phyloP scores from a whole-genome alignment of 2,888 invertebrate genomes.

The Xestoiulus laeticollis region DNA sequence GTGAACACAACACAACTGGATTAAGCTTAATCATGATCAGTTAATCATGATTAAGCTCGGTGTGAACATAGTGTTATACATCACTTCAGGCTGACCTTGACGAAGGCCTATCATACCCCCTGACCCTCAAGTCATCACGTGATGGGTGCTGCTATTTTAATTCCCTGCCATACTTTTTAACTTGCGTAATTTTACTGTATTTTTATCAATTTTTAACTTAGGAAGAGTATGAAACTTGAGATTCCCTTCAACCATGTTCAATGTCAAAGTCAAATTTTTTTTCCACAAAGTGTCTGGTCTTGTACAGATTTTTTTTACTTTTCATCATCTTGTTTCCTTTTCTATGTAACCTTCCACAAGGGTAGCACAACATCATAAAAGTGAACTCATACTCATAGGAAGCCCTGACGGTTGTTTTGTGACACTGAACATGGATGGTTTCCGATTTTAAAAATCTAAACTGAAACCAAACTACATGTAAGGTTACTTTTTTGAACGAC shows the following conservation, averaged over 20 bases:
- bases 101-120: neutral
- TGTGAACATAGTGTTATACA: too few relatives aligned
- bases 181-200: neutral
- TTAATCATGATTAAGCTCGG: too few relatives aligned
- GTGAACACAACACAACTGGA: too few relatives aligned
- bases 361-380: neutral
- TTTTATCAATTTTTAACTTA: slow-evolving; percentile 18
- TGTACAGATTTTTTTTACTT: neutral
- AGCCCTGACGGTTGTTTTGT: neutral
- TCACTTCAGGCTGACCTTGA: neutral
- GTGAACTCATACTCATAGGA: neutral
- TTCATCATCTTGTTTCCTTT: neutral
- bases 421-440: neutral
- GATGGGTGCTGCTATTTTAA: neutral
- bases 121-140: neutral
- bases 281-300: neutral
- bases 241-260: neutral
- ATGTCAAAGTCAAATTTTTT: neutral
- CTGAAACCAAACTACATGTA: neutral
- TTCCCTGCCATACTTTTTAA: neutral
- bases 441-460: neutral
- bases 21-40: too few relatives aligned
- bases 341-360: neutral
- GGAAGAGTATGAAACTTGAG: neutral
- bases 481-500: neutral